A percentile compares a stretch with the other conserved stretches of the same genome.
Conservation (phyloP, 2,113 vertebrate genomes). For the Ammospiza caudacuta region DNA sequence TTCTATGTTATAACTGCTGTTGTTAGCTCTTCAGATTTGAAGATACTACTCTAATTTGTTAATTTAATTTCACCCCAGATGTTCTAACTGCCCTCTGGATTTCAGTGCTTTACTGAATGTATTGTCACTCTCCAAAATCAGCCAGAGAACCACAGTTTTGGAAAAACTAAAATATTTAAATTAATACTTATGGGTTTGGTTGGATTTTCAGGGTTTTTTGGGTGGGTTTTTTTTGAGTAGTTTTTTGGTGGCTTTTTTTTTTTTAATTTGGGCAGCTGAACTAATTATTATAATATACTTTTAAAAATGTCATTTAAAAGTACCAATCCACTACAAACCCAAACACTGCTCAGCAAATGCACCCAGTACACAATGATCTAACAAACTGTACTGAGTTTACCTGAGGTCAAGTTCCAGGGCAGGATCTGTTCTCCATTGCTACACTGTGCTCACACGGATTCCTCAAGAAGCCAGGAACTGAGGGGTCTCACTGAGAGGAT, state of each 20-base stretch:
- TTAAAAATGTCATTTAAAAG: not conserved
- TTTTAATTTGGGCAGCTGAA: not conserved
- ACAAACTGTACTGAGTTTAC: not conserved
- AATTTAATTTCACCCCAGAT: not conserved
- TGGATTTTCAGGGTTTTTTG: not conserved
- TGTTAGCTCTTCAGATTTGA: not conserved
- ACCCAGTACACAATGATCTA: not conserved
- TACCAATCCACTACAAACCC: not conserved
- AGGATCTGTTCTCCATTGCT: not conserved
- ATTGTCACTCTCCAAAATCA: not conserved
- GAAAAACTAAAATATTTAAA: not conserved
- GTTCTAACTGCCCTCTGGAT: not conserved
- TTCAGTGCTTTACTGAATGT: not conserved
- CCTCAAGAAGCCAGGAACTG: not conserved
- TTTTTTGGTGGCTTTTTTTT: not conserved
- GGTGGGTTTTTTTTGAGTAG: too few species aligned
- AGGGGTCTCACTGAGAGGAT: not conserved
- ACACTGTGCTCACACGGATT: not conserved
- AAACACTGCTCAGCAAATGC: not conserved
- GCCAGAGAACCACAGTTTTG: not conserved
- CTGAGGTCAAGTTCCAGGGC: not conserved
- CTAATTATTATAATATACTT: not conserved
- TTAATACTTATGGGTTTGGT: not conserved
- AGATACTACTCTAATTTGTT: not conserved
- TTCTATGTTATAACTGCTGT: not conserved